Evolutionary conservation across 2,797 vertebrate species (phyloP).

Genomic region (Onychomys arenicola): DNA sequence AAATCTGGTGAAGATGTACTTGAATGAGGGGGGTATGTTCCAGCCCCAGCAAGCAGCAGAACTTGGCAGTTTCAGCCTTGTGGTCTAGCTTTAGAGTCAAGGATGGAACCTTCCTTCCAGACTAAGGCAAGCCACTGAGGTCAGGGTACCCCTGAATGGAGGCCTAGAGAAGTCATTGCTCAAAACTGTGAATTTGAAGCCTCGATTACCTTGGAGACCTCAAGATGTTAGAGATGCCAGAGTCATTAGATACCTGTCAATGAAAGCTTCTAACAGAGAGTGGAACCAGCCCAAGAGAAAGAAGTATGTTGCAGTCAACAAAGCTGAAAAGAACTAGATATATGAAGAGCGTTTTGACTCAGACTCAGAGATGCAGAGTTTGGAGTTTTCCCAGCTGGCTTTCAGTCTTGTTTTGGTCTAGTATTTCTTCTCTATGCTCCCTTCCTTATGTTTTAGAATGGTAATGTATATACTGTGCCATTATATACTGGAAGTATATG

Average conservation of each 20-base stretch:
- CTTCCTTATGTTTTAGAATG: neutral
- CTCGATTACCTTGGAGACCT: neutral
- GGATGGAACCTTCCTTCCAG: neutral
- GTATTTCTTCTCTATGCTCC: neutral
- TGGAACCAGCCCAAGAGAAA: neutral
- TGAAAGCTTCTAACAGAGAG: neutral
- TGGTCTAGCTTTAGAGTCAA: neutral
- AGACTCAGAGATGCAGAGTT: neutral
- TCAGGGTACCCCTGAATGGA: neutral
- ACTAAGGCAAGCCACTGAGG: neutral
- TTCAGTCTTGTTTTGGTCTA: neutral
- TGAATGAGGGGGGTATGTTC: neutral
- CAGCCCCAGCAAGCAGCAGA: neutral
- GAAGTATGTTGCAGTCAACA: neutral
- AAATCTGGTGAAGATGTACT: neutral
- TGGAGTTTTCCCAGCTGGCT: neutral
- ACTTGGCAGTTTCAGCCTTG: neutral
- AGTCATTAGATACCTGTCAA: neutral
- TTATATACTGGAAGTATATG: too few species aligned
- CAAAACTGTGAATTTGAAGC: neutral
- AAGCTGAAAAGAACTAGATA: neutral
- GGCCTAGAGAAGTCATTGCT: neutral
- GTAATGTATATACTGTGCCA: neutral
- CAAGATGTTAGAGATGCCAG: neutral
- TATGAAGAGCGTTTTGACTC: neutral